Evolutionary conservation across 2,113 vertebrate species (phyloP).

Genomic region (Engystomops pustulosus): DNA sequence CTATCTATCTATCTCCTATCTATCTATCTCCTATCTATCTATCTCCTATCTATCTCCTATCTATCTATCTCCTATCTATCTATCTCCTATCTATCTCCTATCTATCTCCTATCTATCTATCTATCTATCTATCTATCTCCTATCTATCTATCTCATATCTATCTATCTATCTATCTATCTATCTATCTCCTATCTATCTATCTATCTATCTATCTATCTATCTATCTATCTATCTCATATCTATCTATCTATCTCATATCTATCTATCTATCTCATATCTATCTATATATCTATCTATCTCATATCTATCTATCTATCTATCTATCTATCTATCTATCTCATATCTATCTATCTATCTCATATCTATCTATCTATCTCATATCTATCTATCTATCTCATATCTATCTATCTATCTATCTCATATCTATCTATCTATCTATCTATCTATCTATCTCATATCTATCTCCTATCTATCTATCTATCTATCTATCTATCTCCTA

Average conservation of each 20-base stretch:
- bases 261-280: too few species aligned
- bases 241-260: too few species aligned
- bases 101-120: background rate
- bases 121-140: slow-evolving; percentile 1
- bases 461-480: background rate
- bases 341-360: background rate
- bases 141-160: background rate
- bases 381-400: too few species aligned
- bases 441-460: background rate
- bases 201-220: too few species aligned
- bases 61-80: slow-evolving; percentile 6
- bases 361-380: too few species aligned
- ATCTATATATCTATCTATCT: background rate
- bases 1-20: too few species aligned
- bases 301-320: background rate
- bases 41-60: slow-evolving; percentile 9
- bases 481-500: too few species aligned
- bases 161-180: slow-evolving; percentile 3
- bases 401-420: background rate
- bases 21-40: background rate
- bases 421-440: background rate
- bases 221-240: too few species aligned
- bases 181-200: background rate
- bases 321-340: background rate
- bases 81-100: background rate